phyloP scores from a whole-genome alignment of 2,797 vertebrate genomes.

The Cirrhinus mrigala region DNA sequence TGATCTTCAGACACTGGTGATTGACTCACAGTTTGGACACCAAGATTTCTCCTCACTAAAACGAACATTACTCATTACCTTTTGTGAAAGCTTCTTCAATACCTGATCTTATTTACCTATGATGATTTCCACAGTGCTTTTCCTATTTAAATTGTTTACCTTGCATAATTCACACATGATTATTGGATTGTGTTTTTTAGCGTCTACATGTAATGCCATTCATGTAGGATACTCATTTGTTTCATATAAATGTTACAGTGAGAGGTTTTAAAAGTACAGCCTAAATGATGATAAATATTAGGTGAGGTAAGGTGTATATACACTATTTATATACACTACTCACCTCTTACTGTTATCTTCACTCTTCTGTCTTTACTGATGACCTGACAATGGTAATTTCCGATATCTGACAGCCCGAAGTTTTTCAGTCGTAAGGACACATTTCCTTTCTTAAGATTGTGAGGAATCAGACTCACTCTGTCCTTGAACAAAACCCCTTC shows the following conservation, averaged over 20 bases:
- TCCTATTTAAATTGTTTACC: too few relatives aligned
- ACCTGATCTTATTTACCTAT: too few relatives aligned
- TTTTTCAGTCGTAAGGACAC: constrained; percentile 47
- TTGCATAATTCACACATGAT: too few relatives aligned
- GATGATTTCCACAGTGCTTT: too few relatives aligned
- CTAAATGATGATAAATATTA: too few relatives aligned
- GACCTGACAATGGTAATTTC: constrained; percentile 47
- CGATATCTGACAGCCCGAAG: neutral
- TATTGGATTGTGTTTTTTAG: too few relatives aligned
- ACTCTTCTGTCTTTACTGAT: constrained; percentile 2
- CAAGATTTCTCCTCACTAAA: neutral
- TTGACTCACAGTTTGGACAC: neutral
- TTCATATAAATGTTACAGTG: too few relatives aligned
- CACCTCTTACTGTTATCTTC: constrained; percentile 15
- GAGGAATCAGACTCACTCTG: constrained; percentile 38
- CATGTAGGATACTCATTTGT: too few relatives aligned
- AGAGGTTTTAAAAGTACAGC: too few relatives aligned
- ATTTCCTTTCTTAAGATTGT: constrained; percentile 40
- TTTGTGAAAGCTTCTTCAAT: too few relatives aligned
- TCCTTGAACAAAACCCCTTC: constrained; percentile 22
- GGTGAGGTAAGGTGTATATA: too few relatives aligned
- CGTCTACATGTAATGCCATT: too few relatives aligned
- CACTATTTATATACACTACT: neutral
- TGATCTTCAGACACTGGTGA: neutral
- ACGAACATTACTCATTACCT: neutral